Evolutionary conservation across 2,888 invertebrate genomes (phyloP), one percentile per base, ranked within the genome.

Genomic region (Venustoraphidia nigricollis): DNA sequence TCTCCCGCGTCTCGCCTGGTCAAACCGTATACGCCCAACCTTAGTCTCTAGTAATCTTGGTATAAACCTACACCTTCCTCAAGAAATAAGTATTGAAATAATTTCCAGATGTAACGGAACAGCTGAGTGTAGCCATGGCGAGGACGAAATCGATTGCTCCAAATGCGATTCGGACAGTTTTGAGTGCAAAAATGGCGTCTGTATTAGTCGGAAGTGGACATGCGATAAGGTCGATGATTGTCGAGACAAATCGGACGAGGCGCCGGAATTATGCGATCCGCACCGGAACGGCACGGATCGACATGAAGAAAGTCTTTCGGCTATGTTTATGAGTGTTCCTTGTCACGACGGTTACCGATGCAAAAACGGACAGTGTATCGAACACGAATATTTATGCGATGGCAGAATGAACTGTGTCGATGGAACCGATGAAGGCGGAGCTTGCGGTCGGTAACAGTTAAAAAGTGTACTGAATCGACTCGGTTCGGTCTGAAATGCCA

Each of bases 191-290:
- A 72, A 81, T 66, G 68, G 70, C 45, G 70, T 66, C 42, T 77
- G 89, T 55, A 72, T 89, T 8, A 14, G 11, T 10, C 13, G 38
- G 3, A 11, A 38, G 8, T 78, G 79, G 70, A 57, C 77, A 52
- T 78, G 77, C 68, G 73, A 88, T 56, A 69, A 73, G 0, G 59
- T 61, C 0, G 68, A 73, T 45, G 83, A 89, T 58, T 90, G 89
- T 59, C 62, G 62, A 0, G 88, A 89, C 58, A 75, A 75, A 10
- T 80, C 81, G 0, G 89, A 90, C 58, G 89, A 90, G 61, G 74
- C 73, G 9, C 34, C 53, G 6, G 54, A 55, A 8, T 58, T 61
- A 37, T 68, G 65, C 52, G 49, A 53, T 2, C 13, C 10, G 13
- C 11, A 40, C 9, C 17, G 34, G 27, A 27, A 13, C 34, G 2